These are phyloP conservation scores for Leptopilina myrica DNA, from an alignment of 2,888 invertebrate species.

Conservation along the genomic window DNA sequence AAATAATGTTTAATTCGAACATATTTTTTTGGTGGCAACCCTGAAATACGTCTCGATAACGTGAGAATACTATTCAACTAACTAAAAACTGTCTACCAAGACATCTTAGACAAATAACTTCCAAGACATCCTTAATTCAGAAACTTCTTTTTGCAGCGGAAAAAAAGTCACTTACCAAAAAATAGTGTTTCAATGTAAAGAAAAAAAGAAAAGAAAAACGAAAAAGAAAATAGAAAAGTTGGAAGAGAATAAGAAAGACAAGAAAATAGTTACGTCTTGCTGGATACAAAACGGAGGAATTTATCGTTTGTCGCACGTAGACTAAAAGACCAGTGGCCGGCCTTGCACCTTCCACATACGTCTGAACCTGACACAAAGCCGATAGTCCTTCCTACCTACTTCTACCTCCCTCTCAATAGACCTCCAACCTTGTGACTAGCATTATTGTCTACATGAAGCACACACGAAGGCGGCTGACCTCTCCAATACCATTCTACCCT, in stretches of 20 bases:
- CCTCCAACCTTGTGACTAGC: constrained; percentile 21
- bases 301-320: constrained; percentile 61
- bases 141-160: too few species aligned
- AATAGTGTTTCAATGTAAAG: neutral
- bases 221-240: constrained; percentile 42
- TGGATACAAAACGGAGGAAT: constrained; percentile 56
- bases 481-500: constrained; percentile 32
- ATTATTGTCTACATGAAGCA: constrained; percentile 45
- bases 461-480: constrained; percentile 38
- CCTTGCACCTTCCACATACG: constrained; percentile 39
- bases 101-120: too few species aligned
- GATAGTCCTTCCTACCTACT: constrained; percentile 49
- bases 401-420: constrained; percentile 9
- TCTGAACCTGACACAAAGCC: constrained; percentile 62
- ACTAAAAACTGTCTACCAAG: too few species aligned
- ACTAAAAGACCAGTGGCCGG: constrained; percentile 50
- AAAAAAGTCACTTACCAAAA: too few species aligned
- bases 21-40: too few species aligned
- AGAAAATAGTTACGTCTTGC: constrained; percentile 32
- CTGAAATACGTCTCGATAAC: too few species aligned
- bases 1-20: too few species aligned
- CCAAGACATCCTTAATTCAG: too few species aligned
- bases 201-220: constrained; percentile 33
- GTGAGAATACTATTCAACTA: too few species aligned
- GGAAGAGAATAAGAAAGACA: constrained; percentile 39